Evolutionary conservation across 2,797 vertebrate genomes (phyloP).

Genomic region (Semaprochilodus insignis): DNA sequence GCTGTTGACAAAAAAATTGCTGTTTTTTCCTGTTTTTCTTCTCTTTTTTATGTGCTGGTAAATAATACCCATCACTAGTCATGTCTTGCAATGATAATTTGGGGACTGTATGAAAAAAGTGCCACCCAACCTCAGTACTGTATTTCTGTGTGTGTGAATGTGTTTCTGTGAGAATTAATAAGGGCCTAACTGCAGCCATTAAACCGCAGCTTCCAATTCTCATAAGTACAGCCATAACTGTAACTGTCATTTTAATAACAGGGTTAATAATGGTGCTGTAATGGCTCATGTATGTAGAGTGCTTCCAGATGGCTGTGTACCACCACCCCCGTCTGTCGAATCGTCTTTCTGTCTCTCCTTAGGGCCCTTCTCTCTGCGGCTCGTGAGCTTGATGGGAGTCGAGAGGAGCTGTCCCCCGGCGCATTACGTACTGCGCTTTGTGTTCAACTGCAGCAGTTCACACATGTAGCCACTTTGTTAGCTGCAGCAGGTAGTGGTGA

Average conservation of each 20-base stretch:
- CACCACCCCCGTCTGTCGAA: background rate
- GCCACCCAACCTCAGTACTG: too few species aligned
- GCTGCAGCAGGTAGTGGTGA: background rate
- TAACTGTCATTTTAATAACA: constrained; percentile 15
- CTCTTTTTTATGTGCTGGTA: too few species aligned
- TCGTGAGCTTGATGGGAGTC: background rate
- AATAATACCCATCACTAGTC: too few species aligned
- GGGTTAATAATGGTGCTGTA: constrained; percentile 28
- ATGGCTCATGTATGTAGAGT: constrained; percentile 37
- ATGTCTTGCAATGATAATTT: too few species aligned
- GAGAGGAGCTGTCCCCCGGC: background rate
- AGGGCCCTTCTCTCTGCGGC: background rate
- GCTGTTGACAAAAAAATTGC: too few species aligned
- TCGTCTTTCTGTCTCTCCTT: background rate
- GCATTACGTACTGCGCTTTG: background rate
- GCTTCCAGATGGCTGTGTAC: constrained; percentile 36
- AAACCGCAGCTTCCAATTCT: constrained; percentile 3
- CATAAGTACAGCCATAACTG: constrained; percentile 21
- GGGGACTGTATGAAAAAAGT: too few species aligned
- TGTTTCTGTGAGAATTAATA: background rate
- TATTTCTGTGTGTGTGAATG: background rate
- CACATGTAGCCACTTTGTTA: constrained; percentile 2
- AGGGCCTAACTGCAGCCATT: constrained; percentile 4
- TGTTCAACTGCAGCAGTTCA: background rate
- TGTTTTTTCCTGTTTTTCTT: too few species aligned